Percentiles rank a stretch among this genome's conserved stretches.
Conservation (phyloP, 2,113 vertebrate species). For the Seriola dumerili region DNA sequence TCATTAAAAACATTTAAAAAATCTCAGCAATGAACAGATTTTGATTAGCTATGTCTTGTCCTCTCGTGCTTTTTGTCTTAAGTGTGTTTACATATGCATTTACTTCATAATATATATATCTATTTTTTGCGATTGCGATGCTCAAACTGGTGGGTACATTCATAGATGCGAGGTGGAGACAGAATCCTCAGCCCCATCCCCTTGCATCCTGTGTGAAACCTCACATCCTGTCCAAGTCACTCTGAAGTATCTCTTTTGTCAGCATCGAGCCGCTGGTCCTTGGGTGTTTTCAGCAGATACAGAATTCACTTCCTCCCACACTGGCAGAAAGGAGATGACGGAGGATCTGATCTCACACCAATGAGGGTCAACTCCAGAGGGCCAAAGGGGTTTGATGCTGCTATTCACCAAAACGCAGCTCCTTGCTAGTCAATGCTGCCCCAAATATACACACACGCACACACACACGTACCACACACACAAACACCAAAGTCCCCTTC, state of each 20-base stretch:
- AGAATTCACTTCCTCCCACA: slow-evolving; percentile 18
- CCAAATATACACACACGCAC: slow-evolving; percentile 43
- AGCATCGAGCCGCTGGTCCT: slow-evolving; percentile 28
- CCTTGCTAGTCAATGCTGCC: slow-evolving; percentile 67
- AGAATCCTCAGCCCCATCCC: slow-evolving; percentile 59
- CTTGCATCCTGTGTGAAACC: slow-evolving; percentile 31
- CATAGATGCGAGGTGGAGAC: slow-evolving; percentile 74
- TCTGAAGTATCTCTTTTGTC: slow-evolving; percentile 12
- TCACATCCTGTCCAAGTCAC: slow-evolving; percentile 37
- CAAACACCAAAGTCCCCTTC: slow-evolving; percentile 52
- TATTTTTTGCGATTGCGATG: slow-evolving; percentile 66
- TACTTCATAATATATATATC: slow-evolving; percentile 63
- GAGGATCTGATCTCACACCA: slow-evolving; percentile 55
- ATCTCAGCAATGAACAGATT: slow-evolving; percentile 78
- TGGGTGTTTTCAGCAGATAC: slow-evolving; percentile 4
- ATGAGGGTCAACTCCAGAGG: slow-evolving; percentile 24
- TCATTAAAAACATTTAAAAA: slow-evolving; percentile 81
- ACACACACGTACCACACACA: slow-evolving; percentile 23
- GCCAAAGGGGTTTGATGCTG: slow-evolving; percentile 35
- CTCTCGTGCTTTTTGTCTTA: slow-evolving; percentile 64
- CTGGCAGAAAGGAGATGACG: slow-evolving; percentile 29
- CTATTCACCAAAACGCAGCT: slow-evolving; percentile 59
- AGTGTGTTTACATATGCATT: slow-evolving; percentile 70
- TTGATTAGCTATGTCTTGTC: slow-evolving; percentile 64
- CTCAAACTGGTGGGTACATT: slow-evolving; percentile 84